phyloP scores from a whole-genome alignment of 2,113 vertebrate genomes.

The Crotalus viridis region DNA sequence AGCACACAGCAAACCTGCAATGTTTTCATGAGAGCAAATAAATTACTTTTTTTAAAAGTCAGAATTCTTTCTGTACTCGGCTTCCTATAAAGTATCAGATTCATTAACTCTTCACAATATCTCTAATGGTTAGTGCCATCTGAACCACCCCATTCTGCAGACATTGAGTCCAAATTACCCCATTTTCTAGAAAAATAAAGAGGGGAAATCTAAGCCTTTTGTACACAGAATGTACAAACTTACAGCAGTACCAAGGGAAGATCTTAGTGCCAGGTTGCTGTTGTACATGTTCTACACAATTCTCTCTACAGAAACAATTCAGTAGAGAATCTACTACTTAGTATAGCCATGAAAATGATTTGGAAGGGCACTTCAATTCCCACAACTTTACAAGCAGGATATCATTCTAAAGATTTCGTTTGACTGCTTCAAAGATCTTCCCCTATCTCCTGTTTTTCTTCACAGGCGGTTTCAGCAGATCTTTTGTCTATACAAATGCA shows the following conservation, averaged over 20 bases:
- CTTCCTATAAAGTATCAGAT: neutral
- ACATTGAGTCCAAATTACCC: neutral
- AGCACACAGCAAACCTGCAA: neutral
- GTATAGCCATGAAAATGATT: neutral
- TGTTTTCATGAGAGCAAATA: neutral
- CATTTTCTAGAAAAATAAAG: neutral
- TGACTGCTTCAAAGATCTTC: neutral
- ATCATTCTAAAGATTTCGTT: neutral
- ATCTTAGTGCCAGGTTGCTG: neutral
- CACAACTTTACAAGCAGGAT: neutral
- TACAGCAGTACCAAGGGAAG: neutral
- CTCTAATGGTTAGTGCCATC: neutral
- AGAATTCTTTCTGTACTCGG: neutral
- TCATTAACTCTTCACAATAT: neutral
- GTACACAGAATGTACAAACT: neutral
- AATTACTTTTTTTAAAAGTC: neutral
- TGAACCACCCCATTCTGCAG: neutral
- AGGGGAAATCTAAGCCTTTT: neutral
- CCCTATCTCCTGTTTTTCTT: neutral
- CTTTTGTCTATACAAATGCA: neutral
- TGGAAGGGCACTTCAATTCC: neutral
- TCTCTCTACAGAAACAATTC: neutral
- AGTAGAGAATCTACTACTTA: neutral
- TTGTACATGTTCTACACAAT: neutral
- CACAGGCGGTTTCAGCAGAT: neutral